Conservation (phyloP, 2,888 invertebrate species). For the Caenorhabditis panamensis region DNA sequence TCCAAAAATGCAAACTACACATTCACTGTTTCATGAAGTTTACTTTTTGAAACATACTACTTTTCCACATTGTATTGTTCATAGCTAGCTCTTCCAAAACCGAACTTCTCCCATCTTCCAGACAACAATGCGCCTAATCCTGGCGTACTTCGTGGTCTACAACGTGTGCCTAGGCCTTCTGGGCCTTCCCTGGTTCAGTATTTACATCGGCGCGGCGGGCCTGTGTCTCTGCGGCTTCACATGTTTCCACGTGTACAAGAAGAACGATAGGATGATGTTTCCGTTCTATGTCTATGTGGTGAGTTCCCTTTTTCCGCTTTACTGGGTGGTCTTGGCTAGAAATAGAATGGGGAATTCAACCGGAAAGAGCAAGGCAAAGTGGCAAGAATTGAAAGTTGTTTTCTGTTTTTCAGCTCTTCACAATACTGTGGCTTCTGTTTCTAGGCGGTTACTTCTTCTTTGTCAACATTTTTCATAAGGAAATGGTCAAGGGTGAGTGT, state of each 20-base stretch:
- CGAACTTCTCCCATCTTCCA: too few relatives aligned
- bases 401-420: conserved; percentile 58
- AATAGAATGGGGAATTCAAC: not conserved
- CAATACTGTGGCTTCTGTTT: conserved; percentile 66
- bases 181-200: conserved; percentile 56
- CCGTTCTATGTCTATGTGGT: conserved; percentile 64
- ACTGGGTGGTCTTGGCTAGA: not conserved
- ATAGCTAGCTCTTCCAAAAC: too few relatives aligned
- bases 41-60: too few relatives aligned
- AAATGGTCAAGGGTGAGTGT: conserved; percentile 51
- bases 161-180: conserved; percentile 49
- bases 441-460: conserved; percentile 71
- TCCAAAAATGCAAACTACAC: too few relatives aligned
- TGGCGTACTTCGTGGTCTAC: conserved; percentile 61
- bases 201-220: conserved; percentile 59
- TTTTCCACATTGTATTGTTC: too few relatives aligned
- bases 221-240: conserved; percentile 43
- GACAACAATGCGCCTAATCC: conserved; percentile 56
- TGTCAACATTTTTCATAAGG: conserved; percentile 63
- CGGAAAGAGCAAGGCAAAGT: not conserved
- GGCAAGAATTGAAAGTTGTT: not conserved
- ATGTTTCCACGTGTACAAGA: conserved; percentile 45
- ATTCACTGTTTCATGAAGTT: too few relatives aligned
- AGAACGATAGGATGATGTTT: conserved; percentile 44
- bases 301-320: not conserved